Evolutionary conservation across 2,797 vertebrate genomes (phyloP).

Genomic region (Erpetoichthys calabaricus): DNA sequence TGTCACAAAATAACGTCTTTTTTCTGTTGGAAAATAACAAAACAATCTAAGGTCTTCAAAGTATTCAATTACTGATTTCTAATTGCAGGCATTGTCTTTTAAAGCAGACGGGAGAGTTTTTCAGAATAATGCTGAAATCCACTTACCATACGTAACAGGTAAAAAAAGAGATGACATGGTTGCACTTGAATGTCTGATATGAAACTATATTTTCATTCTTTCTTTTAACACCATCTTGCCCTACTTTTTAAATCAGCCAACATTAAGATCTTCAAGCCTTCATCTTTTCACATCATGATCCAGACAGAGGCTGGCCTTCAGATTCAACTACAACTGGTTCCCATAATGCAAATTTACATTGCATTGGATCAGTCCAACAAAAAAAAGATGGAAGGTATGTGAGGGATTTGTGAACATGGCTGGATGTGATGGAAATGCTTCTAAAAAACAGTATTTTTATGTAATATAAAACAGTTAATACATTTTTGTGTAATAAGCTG

Average conservation of each 20-base stretch:
- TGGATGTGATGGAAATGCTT: not conserved
- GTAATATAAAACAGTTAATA: no score
- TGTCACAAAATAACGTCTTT: no score
- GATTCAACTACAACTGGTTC: constrained; percentile 69
- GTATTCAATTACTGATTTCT: not conserved
- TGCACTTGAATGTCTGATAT: not conserved
- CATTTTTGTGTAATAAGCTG: no score
- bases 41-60: no score
- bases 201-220: not conserved
- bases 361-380: constrained; percentile 49
- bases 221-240: not conserved
- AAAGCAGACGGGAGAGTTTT: constrained; percentile 61
- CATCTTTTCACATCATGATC: constrained; percentile 64
- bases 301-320: constrained; percentile 58
- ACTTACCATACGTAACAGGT: constrained; percentile 73
- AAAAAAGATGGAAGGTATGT: constrained; percentile 41
- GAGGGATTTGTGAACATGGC: constrained; percentile 2
- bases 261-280: constrained; percentile 64
- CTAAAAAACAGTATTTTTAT: not conserved
- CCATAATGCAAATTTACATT: constrained; percentile 76
- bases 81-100: constrained; percentile 59
- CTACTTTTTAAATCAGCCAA: constrained; percentile 42
- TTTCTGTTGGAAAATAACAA: no score
- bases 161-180: constrained; percentile 9
- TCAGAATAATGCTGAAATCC: constrained; percentile 61